Conservation (phyloP, 2,113 vertebrate genomes). For the Acinonyx jubatus region DNA sequence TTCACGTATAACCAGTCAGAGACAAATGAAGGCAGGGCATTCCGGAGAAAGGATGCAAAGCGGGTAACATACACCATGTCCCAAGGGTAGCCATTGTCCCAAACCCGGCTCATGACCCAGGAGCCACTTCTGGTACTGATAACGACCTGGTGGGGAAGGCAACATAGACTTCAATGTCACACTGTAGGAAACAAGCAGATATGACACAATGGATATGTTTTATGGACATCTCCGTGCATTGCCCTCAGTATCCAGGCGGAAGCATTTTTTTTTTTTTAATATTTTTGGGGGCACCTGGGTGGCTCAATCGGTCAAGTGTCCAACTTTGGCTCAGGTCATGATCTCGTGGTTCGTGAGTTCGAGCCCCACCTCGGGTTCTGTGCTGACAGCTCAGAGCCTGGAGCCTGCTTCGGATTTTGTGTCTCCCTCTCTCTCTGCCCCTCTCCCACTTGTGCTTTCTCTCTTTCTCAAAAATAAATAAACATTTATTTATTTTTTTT, state of each 20-base stretch:
- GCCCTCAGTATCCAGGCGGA: not conserved
- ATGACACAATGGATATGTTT: not conserved
- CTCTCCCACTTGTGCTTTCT: too few species aligned
- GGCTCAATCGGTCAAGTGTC: too few species aligned
- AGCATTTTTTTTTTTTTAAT: not conserved
- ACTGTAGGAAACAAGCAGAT: not conserved
- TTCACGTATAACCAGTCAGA: conserved; percentile 85
- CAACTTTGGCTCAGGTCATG: too few species aligned
- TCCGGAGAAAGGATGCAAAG: conserved; percentile 76
- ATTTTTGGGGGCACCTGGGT: too few species aligned
- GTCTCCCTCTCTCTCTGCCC: too few species aligned
- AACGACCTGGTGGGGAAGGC: conserved; percentile 85
- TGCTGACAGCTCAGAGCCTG: too few species aligned
- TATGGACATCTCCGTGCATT: not conserved
- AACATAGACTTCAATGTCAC: not conserved
- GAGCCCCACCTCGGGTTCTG: too few species aligned
- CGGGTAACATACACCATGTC: conserved; percentile 86
- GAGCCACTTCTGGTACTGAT: conserved; percentile 90
- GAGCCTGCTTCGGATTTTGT: too few species aligned
- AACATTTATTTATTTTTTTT: too few species aligned
- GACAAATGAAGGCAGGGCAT: conserved; percentile 82
- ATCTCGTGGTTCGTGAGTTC: too few species aligned
- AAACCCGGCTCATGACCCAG: conserved; percentile 89
- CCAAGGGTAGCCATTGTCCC: conserved; percentile 86
- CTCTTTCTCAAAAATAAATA: too few species aligned